Evolutionary conservation across 2,797 vertebrate species (phyloP).

Genomic region (Myotis pilosus): DNA sequence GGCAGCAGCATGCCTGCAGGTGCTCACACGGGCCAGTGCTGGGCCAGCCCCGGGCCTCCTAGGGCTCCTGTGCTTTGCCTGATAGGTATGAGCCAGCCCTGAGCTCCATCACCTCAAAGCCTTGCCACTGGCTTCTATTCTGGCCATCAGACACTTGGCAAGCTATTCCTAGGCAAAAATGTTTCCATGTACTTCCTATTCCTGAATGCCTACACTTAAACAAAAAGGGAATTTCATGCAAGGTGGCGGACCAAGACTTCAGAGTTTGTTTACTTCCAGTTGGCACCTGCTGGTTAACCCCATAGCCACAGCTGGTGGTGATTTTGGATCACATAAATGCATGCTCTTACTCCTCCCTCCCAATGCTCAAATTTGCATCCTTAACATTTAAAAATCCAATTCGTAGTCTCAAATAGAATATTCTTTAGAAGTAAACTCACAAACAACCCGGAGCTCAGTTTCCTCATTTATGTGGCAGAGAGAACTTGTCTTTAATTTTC

Average conservation of each 20-base stretch:
- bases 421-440: background rate
- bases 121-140: background rate
- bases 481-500: background rate
- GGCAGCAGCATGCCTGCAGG: background rate
- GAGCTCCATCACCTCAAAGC: background rate
- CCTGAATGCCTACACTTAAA: too few species aligned
- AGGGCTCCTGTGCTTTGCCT: too few species aligned
- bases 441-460: background rate
- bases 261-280: background rate
- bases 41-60: background rate
- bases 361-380: background rate
- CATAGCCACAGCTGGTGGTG: background rate
- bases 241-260: too few species aligned
- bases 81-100: background rate
- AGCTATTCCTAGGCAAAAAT: background rate
- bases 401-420: background rate
- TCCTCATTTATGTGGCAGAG: background rate
- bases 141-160: background rate
- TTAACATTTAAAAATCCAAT: background rate
- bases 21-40: fast-evolving
- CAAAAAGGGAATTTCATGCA: fast-evolving
- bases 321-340: background rate
- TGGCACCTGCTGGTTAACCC: background rate
- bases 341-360: fast-evolving
- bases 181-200: fast-evolving